Percentiles rank a stretch among this genome's conserved stretches.
Evolutionary conservation across 2,113 vertebrate genomes (phyloP).

Genomic region (Tricholaema leucomelas): DNA sequence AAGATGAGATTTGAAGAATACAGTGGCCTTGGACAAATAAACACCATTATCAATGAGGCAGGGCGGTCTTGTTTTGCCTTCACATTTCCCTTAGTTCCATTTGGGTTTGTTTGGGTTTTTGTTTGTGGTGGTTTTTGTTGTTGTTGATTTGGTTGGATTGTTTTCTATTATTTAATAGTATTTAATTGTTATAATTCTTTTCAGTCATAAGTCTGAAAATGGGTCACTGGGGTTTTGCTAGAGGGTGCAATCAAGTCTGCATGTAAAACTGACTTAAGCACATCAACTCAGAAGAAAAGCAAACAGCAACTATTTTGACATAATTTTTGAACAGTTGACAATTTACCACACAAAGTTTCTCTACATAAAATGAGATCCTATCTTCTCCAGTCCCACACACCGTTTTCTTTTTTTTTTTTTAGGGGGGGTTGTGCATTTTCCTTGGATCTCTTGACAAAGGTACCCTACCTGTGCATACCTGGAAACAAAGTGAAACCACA

Average conservation of each 20-base stretch:
- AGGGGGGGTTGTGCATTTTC: background rate
- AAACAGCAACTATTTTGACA: background rate
- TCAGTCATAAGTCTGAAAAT: background rate
- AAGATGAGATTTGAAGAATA: background rate
- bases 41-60: background rate
- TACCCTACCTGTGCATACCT: background rate
- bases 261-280: background rate
- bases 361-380: background rate
- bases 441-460: background rate
- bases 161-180: background rate
- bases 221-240: background rate
- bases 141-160: background rate
- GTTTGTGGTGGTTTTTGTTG: background rate
- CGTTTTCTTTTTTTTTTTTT: background rate
- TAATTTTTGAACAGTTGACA: background rate
- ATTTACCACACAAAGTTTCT: background rate
- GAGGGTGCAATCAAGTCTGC: background rate
- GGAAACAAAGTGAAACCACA: background rate
- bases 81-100: background rate
- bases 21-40: background rate
- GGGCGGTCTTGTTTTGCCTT: background rate
- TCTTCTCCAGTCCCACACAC: background rate
- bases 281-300: background rate
- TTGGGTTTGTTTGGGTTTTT: background rate
- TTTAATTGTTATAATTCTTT: background rate